Base-by-base conservation (phyloP, 2,888 invertebrate genomes). In the Drosophila villosipedis region DNA sequence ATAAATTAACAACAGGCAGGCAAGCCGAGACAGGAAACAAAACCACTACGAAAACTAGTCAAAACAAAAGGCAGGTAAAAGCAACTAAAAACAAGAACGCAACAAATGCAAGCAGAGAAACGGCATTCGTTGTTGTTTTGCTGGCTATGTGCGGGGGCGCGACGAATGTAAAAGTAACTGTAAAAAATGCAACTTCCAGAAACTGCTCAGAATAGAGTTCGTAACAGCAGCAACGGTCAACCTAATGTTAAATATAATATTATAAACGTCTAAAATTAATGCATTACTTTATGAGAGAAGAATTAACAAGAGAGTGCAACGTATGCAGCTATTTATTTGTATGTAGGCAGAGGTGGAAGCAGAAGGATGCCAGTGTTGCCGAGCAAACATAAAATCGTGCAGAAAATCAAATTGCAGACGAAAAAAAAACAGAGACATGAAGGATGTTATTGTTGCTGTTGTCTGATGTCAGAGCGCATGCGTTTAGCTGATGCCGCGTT, bases 321-420 rank as follows among this genome's bases (percentile, higher is more conserved):
- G 79, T 67, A 82, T 89, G 86, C 90, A 87, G 84, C 91, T 87
- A 83, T 78, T 82, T 83, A n/a, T n/a, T n/a, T n/a, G n/a, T n/a
- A 83, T 83, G 75, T 65, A 72, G 72, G 59, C 79, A 53, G 33
- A 37, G 43, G 43, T 35, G 39, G 37, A 19, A 52, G 28, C 25
- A 33, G 28, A 37, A 30, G 33, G 33, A n/a, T 64, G 67, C 60
- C 37, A 67, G 60, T 67, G 58, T 55, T 69, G 62, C 60, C 64
- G 53, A 54, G 62, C 64, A 68, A 70, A 62, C 73, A 71, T 72
- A 89, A 79, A 87, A 80, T 69, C 70, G 71, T 78, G 78, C 80
- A 82, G 76, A 80, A 88, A 87, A 82, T 73, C 74, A 87, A 90
- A 88, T 71, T 84, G 88, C 88, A 78, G 74, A 78, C 69, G 76